Base-by-base conservation (phyloP, 2,797 vertebrate genomes). In the Crenuchus spilurus region DNA sequence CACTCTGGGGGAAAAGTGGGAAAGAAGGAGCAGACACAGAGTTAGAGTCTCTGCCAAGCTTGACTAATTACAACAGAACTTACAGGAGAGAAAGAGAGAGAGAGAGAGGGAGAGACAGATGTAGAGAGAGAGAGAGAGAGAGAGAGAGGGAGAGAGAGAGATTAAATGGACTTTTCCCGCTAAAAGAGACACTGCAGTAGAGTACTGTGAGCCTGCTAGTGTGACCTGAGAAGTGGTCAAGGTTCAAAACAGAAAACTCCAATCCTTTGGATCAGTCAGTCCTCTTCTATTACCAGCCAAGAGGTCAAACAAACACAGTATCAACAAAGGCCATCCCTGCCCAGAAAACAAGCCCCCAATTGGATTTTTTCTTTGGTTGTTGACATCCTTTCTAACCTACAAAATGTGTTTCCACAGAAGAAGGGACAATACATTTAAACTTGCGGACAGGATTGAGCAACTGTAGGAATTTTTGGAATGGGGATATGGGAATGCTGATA, bases 11-110 rank as follows among this genome's bases (percentile, higher is more conserved):
- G 31, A 20, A 54, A 54, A 39, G 13, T 24, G 33, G 11, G 58
- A 7, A 37, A 33, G 33, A 55, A n/a, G 14, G 5, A 13, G 20
- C 13, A 14, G 33, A 60, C 33, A 60, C 16, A 37, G 10, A 67
- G 30, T 52, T 46, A 11, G 65, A 37, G 48, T 54, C 48, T 52
- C n/a, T 33, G 51, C 31, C 49, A 33, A 51, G 31, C 16, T n/a
- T 35, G 37, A 68, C 20, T 39, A 39, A 67, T 35, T 52, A 52
- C 65, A 68, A 81, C 83, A 85, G 79, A 68, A 6, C 41, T 31
- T 24, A 35, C 14, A 28, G 31, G 16, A 41, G 33, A 14, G 20
- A 28, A 20, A 6, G 39, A 10, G 10, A 20, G 13, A 44, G 4
- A 18, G 4, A 44, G 42, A 49, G 46, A 10, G 13, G 24, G 13